Conservation (phyloP, 64 coral and sea anemone species). For the Pocillopora verrucosa region DNA sequence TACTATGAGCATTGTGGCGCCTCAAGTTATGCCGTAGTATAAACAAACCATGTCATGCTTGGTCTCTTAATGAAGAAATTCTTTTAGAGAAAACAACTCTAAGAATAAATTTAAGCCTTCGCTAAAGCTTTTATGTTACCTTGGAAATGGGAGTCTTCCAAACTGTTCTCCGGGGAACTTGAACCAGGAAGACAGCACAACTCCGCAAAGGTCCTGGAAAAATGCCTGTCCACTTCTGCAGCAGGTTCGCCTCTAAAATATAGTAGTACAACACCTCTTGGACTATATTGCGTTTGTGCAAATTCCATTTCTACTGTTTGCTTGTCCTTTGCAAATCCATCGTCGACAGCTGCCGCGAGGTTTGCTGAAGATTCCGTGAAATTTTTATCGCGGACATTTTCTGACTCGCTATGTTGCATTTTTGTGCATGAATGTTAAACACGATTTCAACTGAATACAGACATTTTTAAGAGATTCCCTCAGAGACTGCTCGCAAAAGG, state of each 20-base stretch:
- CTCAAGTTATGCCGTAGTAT: too few relatives aligned
- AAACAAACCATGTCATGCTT: too few relatives aligned
- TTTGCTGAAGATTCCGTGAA: not conserved
- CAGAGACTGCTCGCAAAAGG: not conserved
- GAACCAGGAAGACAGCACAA: not conserved
- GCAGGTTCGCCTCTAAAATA: conserved; percentile 6
- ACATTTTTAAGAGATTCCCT: not conserved
- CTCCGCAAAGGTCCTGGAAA: conserved; percentile 13
- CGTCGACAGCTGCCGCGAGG: not conserved
- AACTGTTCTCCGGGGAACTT: not conserved
- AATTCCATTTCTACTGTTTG: conserved; percentile 39
- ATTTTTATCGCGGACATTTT: not conserved
- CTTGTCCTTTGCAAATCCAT: not conserved
- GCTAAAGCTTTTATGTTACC: not conserved
- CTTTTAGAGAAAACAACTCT: too few relatives aligned
- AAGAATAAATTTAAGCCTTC: too few relatives aligned
- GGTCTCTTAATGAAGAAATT: too few relatives aligned
- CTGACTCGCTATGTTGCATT: not conserved
- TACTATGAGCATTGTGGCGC: too few relatives aligned
- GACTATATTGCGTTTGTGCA: conserved; percentile 29
- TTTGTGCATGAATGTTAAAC: not conserved
- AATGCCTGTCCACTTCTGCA: conserved; percentile 29
- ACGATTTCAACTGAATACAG: not conserved
- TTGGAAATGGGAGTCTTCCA: not conserved
- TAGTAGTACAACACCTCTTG: conserved; percentile 24